Evolutionary conservation across 2,888 invertebrate species (phyloP), one percentile per base, ranked within the genome.

Genomic region (Lordiphosa andalusiaca): DNA sequence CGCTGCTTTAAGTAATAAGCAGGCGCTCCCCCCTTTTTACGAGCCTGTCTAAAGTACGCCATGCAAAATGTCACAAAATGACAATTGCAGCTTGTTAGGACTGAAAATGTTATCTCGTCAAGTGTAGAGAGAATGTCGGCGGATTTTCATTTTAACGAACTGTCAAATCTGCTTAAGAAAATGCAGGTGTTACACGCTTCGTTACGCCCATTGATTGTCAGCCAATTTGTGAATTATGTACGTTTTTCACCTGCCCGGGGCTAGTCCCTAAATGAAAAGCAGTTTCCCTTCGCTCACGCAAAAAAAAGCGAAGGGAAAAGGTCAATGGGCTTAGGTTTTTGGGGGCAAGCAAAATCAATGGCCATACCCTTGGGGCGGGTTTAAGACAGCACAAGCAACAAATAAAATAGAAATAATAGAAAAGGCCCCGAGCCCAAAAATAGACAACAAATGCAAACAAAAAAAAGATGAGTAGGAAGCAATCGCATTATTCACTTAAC

Each of bases 211-310:
- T 69, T 74, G 69, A 74, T 56, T 78, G 69, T 63, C 75, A 66
- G 83, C 78, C 75, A 75, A 82, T 75, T 75, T 82, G 71, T 66
- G 78, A 75, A 75, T 82, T 82, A 78, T 78, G 63, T 62, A 30
- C 30, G 9, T 44, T 23, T 63, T 70, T 63, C 63, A 77, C 71
- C 78, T 77, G 75, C 66, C 71, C 30, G 52, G 69, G 73, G 71
- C 12, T 19, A 33, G 36, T 36, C 36, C 48, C 21, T 16, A 53
- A 69, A 69, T 64, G 64, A 51, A 42, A 58, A 48, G 58, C 23
- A 25, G 30, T 7, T 13, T 30, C 42, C 23, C 13, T 42, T 6
- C 3, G 12, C 39, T 2, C 9, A 2, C 1, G 2, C 16, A 16
- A 10, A 19, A 9, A 9, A 39, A 7, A 5, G n/a, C n/a, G n/a